Base-by-base conservation (phyloP, 2,113 vertebrate genomes). In the Podarcis cretensis region DNA sequence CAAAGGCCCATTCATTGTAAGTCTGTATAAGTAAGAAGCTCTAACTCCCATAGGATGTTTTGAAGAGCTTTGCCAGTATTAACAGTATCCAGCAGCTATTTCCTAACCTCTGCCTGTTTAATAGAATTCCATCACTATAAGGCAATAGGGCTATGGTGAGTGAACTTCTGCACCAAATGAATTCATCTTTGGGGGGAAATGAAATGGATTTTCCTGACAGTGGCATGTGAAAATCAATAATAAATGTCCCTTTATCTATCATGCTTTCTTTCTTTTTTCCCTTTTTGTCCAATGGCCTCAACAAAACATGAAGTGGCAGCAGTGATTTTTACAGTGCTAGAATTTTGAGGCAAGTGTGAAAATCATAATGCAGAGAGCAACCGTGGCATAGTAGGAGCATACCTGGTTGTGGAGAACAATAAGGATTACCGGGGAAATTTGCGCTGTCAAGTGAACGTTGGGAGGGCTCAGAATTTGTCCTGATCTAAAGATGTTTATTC, bases 151-250 rank as follows among this genome's bases (percentile, higher is more conserved):
- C 21, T 77, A 32, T n/a, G 30, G 37, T 76, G 73, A 77, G 40
- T 83, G 37, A 83, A 48, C 80, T n/a, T 76, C 57, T 65, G 18
- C 16, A 40, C 37, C 57, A 77, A 77, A 66, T 35, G 32, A 66
- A 83, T 88, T 76, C 20, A 63, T 82, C 75, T 88, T 87, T 87
- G 3, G 30, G 30, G 57, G 57, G 63, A 66, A 54, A 35, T 54
- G n/a, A 66, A 76, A 83, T 75, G 81, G 81, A 76, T 83, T 88
- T 77, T 83, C 54, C 74, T 76, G 21, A 43, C 20, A 5, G 32
- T 82, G 69, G 54, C 54, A 82, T 75, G 57, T 63, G 25, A 37
- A 88, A 82, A 88, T 88, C 79, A 54, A 83, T 83, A 35, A 65
- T 63, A 66, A 30, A 25, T 48, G 25, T 57, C 57, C 68, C 69